A percentile compares a stretch with the other conserved stretches of the same genome.
Evolutionary conservation across 2,113 vertebrate genomes (phyloP).

Genomic region (Enhydra lutris): DNA sequence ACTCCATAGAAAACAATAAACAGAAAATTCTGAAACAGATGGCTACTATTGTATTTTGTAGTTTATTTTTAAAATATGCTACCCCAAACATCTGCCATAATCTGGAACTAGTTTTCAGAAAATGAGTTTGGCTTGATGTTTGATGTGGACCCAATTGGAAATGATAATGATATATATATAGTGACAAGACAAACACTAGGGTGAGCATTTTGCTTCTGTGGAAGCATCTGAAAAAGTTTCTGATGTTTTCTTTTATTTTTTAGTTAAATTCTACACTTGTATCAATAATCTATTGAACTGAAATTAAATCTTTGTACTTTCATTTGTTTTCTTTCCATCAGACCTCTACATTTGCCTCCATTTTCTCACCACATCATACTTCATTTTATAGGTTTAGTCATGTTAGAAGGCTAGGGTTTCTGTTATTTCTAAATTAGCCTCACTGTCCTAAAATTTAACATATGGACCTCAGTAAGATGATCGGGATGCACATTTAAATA

Average conservation of each 20-base stretch:
- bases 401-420: not conserved
- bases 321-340: not conserved
- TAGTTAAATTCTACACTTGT: not conserved
- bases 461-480: not conserved
- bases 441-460: not conserved
- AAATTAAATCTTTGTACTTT: not conserved
- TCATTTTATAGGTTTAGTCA: not conserved
- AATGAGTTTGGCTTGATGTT: not conserved
- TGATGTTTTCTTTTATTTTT: not conserved
- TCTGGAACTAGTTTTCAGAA: not conserved
- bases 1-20: slow-evolving; percentile 1
- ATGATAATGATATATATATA: not conserved
- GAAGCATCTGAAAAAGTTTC: not conserved
- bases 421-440: not conserved
- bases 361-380: not conserved
- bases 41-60: not conserved
- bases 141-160: not conserved
- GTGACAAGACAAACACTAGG: not conserved
- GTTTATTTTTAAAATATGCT: slow-evolving; percentile 1
- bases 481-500: not conserved
- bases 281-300: not conserved
- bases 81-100: not conserved
- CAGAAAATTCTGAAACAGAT: slow-evolving; percentile 31
- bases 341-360: not conserved
- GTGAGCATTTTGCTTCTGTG: not conserved